Conservation (phyloP, 2,888 invertebrate species). For the Alcis repandata region DNA sequence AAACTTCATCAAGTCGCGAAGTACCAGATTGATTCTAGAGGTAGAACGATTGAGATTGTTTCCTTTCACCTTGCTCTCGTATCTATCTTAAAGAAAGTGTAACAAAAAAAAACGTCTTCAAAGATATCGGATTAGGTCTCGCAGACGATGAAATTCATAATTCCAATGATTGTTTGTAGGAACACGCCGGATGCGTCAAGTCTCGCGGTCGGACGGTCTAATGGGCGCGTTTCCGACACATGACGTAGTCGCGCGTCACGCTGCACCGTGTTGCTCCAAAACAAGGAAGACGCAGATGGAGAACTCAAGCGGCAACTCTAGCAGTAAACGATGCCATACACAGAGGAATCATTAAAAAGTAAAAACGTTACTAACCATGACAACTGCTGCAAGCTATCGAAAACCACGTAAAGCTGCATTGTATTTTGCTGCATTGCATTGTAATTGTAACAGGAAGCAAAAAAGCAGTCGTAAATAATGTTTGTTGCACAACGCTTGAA, state of each 20-base stretch:
- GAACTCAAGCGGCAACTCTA: slow-evolving; percentile 13
- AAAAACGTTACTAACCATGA: too few relatives aligned
- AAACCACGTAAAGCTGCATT: too few relatives aligned
- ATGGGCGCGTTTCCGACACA: slow-evolving; percentile 71
- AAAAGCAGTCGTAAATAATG: too few relatives aligned
- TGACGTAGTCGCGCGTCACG: slow-evolving; percentile 48
- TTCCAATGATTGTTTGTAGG: slow-evolving; percentile 41
- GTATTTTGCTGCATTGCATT: too few relatives aligned
- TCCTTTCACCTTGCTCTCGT: neutral
- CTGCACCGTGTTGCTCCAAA: slow-evolving; percentile 57
- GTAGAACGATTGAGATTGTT: too few relatives aligned
- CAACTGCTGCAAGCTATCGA: too few relatives aligned
- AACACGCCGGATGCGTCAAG: slow-evolving; percentile 67
- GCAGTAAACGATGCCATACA: too few relatives aligned
- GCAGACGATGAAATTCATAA: slow-evolving; percentile 26
- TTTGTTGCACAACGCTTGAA: too few relatives aligned
- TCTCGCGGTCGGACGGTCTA: slow-evolving; percentile 63
- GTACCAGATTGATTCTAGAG: too few relatives aligned
- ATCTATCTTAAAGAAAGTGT: neutral
- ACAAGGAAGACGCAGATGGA: slow-evolving; percentile 1
- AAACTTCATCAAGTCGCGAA: too few relatives aligned
- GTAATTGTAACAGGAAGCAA: too few relatives aligned
- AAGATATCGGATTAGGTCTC: neutral
- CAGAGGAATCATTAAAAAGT: too few relatives aligned
- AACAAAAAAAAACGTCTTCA: neutral